These are phyloP conservation scores for Hippopotamyrus pictus DNA, from an alignment of 2,797 vertebrate species.

Conservation along the genomic window DNA sequence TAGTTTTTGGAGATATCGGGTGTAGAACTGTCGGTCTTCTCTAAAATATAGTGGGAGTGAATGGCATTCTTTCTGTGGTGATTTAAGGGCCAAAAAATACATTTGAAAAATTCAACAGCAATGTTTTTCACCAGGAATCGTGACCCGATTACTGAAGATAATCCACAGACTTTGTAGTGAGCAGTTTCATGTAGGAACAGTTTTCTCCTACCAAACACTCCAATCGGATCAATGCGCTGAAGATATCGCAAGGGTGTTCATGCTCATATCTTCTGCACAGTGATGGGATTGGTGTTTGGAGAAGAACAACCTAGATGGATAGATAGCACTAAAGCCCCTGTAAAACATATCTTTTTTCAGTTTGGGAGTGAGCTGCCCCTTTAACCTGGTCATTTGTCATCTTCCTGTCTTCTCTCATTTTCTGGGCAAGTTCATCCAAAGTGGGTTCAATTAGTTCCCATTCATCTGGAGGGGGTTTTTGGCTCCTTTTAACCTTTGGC, in stretches of 20 bases:
- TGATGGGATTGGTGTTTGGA: background rate
- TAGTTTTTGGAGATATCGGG: background rate
- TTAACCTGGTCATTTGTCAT: background rate
- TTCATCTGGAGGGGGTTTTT: conserved; percentile 90
- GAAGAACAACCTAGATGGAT: background rate
- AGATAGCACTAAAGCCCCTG: background rate
- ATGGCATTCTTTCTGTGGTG: background rate
- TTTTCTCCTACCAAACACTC: background rate
- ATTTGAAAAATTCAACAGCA: background rate
- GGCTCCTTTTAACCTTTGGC: conserved; percentile 96
- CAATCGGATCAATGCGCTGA: background rate
- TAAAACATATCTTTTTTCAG: background rate
- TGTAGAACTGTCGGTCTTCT: background rate
- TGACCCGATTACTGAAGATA: background rate
- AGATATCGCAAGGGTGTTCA: background rate
- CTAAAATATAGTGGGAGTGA: background rate
- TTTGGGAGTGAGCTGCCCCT: background rate
- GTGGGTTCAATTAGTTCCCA: conserved; percentile 98
- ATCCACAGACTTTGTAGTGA: background rate
- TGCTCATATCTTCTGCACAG: background rate
- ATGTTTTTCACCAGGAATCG: background rate
- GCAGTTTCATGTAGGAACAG: background rate
- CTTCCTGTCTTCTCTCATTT: conserved; percentile 82
- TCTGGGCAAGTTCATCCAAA: conserved; percentile 92
- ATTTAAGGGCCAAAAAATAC: background rate